Conservation (phyloP, 2,113 vertebrate species). For the Edolisoma coerulescens region DNA sequence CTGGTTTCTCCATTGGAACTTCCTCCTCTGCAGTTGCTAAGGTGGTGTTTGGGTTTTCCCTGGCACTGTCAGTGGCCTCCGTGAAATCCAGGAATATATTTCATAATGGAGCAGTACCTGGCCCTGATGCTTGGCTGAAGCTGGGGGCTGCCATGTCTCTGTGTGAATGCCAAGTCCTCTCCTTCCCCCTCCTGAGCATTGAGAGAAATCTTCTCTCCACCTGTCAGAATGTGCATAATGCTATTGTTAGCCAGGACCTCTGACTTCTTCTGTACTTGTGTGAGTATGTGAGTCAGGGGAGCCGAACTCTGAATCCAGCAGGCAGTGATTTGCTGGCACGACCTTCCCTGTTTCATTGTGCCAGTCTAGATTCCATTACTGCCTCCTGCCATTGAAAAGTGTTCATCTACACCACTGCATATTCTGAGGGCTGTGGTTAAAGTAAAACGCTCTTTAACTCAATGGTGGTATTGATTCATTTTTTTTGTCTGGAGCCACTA, state of each 20-base stretch:
- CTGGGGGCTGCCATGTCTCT: neutral
- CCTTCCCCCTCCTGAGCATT: accelerated
- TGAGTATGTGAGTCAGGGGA: neutral
- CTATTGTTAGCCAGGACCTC: neutral
- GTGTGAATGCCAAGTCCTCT: neutral
- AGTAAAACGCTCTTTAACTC: neutral
- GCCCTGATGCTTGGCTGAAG: neutral
- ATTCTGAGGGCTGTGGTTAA: neutral
- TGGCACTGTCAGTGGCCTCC: neutral
- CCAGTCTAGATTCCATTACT: neutral
- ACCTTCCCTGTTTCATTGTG: neutral
- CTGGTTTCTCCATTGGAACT: neutral
- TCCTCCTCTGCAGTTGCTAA: neutral
- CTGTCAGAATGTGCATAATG: neutral
- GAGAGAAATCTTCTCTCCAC: neutral
- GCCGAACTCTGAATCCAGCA: neutral
- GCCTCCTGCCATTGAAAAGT: neutral
- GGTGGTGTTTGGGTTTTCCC: neutral
- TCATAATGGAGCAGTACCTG: neutral
- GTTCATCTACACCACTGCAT: neutral
- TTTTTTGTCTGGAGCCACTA: neutral
- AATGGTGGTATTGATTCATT: neutral
- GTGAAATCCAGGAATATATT: neutral
- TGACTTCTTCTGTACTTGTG: neutral
- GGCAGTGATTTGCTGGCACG: neutral